Evolutionary conservation across 30 jellyfish, hydroid and myxozoan species (phyloP).

Genomic region (Cassiopea andromeda): DNA sequence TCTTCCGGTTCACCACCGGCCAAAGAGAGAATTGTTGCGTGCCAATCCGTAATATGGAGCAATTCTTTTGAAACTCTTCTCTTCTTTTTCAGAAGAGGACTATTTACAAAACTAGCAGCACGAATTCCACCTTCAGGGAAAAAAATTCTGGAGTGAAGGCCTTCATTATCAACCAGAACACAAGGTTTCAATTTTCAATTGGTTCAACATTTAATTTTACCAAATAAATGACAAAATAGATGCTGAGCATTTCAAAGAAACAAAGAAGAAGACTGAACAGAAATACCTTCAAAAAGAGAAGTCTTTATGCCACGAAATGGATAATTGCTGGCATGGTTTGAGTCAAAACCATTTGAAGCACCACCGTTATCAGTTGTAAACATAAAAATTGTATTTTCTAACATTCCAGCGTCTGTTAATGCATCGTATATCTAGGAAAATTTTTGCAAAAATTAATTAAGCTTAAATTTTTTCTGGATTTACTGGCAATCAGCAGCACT

Average conservation of each 20-base stretch:
- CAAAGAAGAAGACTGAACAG: too few species aligned
- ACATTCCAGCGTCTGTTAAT: conserved; percentile 43
- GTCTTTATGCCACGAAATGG: conserved; percentile 84
- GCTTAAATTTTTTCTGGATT: background rate
- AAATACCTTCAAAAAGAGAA: conserved; percentile 76
- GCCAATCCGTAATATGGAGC: conserved; percentile 78
- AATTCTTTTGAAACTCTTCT: conserved; percentile 56
- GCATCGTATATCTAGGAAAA: conserved; percentile 73
- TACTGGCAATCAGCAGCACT: background rate
- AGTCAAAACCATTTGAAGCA: conserved; percentile 77
- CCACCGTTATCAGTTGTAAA: conserved; percentile 86
- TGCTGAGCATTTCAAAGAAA: too few species aligned
- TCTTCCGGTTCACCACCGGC: conserved; percentile 62
- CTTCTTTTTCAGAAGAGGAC: conserved; percentile 54
- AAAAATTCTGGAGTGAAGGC: background rate
- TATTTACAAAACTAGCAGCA: conserved; percentile 65
- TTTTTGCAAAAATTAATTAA: background rate
- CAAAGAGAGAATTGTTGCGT: conserved; percentile 64
- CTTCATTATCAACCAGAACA: too few species aligned
- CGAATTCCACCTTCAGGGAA: conserved; percentile 71
- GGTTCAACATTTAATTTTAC: too few species aligned
- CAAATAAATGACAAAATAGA: too few species aligned
- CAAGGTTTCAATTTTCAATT: too few species aligned
- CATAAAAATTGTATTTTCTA: conserved; percentile 66
- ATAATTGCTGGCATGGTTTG: conserved; percentile 72